Conservation (phyloP, 2,888 invertebrate species). For the Cosmopolites sordidus region DNA sequence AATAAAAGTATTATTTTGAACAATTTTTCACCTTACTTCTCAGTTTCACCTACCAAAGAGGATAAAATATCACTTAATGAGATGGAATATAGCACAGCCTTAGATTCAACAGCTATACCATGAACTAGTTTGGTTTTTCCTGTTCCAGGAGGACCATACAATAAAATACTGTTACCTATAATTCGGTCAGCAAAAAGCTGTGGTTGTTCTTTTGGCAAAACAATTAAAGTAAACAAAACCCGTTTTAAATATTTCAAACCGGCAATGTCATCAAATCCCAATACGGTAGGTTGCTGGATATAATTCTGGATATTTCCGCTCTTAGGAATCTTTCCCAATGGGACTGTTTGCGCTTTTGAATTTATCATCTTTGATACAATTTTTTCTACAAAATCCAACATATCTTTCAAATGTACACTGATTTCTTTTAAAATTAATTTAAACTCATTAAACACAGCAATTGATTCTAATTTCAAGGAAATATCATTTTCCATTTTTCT, state of each 20-base stretch:
- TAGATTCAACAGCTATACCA: constrained; percentile 50
- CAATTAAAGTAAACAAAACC: constrained; percentile 49
- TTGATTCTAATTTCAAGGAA: constrained; percentile 1
- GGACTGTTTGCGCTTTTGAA: too few relatives aligned
- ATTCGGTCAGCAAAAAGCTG: constrained; percentile 51
- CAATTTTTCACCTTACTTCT: constrained; percentile 48
- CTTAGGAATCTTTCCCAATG: not conserved
- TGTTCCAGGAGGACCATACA: constrained; percentile 53
- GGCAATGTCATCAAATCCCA: constrained; percentile 49
- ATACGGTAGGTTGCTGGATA: constrained; percentile 35
- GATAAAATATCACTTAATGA: constrained; percentile 54
- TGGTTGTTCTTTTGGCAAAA: constrained; percentile 53
- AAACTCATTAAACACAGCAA: not conserved
- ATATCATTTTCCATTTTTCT: too few relatives aligned
- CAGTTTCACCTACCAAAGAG: constrained; percentile 55
- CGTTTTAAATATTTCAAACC: constrained; percentile 52
- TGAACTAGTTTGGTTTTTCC: constrained; percentile 50
- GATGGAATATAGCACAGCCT: constrained; percentile 51
- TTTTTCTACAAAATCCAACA: constrained; percentile 2
- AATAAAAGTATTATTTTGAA: too few relatives aligned
- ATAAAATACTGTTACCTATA: constrained; percentile 52
- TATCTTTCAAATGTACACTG: constrained; percentile 1
- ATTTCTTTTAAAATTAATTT: not conserved
- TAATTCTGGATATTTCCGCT: not conserved
- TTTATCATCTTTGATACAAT: not conserved